Evolutionary conservation across 2,113 vertebrate species (phyloP).

Genomic region (Lamprologus callipterus): DNA sequence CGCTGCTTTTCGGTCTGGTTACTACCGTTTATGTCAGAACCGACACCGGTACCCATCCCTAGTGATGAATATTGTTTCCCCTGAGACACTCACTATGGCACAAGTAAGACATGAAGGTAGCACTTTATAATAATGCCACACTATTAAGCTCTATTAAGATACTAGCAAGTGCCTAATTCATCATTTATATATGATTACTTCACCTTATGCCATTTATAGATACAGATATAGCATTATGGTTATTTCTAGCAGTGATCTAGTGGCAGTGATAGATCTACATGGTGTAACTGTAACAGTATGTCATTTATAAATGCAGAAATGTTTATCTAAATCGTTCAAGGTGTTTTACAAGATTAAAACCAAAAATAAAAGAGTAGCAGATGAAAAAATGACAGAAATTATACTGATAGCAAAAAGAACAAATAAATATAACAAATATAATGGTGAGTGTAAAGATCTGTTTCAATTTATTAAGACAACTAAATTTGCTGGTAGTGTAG

Average conservation of each 20-base stretch:
- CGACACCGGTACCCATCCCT: too few relatives aligned
- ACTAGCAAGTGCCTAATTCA: not conserved
- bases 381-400: not conserved
- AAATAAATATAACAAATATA: not conserved
- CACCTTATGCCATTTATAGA: not conserved
- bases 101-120: not conserved
- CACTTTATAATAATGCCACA: not conserved
- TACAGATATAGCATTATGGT: not conserved
- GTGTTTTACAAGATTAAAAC: not conserved
- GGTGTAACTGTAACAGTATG: not conserved
- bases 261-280: not conserved
- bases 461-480: not conserved
- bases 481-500: not conserved
- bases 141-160: not conserved
- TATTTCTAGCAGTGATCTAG: not conserved
- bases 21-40: too few relatives aligned
- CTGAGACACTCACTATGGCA: not conserved
- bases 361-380: fast-evolving
- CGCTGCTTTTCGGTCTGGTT: too few relatives aligned
- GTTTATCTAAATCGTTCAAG: not conserved
- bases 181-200: not conserved
- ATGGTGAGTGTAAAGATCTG: not conserved
- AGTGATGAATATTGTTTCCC: not conserved
- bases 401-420: not conserved
- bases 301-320: not conserved